Conservation (phyloP, 2,113 vertebrate genomes). For the Atractosteus spatula region DNA sequence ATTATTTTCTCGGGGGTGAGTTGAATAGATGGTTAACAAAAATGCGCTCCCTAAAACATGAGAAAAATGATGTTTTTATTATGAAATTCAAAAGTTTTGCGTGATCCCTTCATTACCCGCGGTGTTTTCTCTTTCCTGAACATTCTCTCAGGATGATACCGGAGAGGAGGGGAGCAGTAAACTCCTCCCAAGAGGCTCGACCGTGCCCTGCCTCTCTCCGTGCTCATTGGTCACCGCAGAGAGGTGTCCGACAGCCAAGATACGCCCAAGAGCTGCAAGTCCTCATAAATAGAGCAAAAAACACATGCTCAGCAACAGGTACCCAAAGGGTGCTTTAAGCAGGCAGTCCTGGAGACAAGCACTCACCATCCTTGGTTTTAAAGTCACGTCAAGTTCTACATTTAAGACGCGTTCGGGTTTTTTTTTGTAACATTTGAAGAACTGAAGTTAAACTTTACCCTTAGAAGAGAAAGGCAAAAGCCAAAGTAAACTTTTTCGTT, state of each 20-base stretch:
- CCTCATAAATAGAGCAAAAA: slow-evolving; percentile 46
- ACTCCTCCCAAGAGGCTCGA: slow-evolving; percentile 38
- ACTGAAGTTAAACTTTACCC: too few relatives aligned
- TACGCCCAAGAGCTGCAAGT: slow-evolving; percentile 33
- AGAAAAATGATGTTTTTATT: too few relatives aligned
- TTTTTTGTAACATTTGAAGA: too few relatives aligned
- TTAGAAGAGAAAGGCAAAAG: too few relatives aligned
- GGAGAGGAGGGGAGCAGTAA: slow-evolving; percentile 54
- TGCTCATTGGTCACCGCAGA: slow-evolving; percentile 50
- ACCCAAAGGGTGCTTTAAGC: slow-evolving; percentile 33
- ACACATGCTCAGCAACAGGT: slow-evolving; percentile 38
- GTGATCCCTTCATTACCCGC: too few relatives aligned
- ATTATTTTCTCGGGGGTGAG: too few relatives aligned
- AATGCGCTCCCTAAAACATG: too few relatives aligned
- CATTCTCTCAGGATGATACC: slow-evolving; percentile 44
- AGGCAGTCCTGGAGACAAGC: not conserved
- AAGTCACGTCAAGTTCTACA: too few relatives aligned
- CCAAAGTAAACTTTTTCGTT: too few relatives aligned
- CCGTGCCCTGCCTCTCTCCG: not conserved
- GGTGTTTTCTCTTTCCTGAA: slow-evolving; percentile 8
- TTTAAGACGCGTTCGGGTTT: too few relatives aligned
- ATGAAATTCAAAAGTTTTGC: not conserved
- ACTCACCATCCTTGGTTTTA: not conserved
- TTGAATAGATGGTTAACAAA: too few relatives aligned
- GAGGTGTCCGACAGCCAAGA: not conserved